Conservation (phyloP, 2,113 vertebrate genomes). For the Aegotheles bennettii region DNA sequence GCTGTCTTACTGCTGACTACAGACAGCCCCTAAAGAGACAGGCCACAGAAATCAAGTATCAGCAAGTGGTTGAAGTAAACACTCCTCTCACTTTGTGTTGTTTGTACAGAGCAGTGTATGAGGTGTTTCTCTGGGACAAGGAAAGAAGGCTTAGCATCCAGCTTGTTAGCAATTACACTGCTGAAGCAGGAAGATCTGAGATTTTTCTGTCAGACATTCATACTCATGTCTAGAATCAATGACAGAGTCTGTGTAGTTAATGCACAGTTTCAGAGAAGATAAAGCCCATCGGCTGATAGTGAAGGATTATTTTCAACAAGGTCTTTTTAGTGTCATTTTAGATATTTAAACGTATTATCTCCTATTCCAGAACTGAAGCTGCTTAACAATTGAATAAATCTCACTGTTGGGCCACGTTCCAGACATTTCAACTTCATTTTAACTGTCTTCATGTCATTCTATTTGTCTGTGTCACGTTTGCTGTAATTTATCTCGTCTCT, state of each 20-base stretch:
- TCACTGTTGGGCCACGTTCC: neutral
- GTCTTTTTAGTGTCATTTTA: neutral
- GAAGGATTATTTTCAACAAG: neutral
- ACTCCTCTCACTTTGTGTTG: fast-evolving
- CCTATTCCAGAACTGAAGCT: neutral
- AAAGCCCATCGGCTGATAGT: neutral
- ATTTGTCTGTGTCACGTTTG: neutral
- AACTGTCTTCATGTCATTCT: neutral
- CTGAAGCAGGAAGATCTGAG: neutral
- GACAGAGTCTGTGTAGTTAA: neutral
- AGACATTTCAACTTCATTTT: neutral
- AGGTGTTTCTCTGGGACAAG: neutral
- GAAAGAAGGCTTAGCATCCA: neutral
- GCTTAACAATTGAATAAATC: neutral
- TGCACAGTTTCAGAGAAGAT: neutral
- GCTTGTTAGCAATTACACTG: neutral
- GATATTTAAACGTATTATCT: neutral
- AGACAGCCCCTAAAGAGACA: neutral
- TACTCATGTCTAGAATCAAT: neutral
- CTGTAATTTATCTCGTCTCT: neutral
- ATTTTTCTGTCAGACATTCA: conserved; percentile 12
- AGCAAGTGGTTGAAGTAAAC: neutral
- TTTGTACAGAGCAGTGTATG: neutral
- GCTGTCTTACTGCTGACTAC: neutral
- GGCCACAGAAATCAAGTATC: neutral